Evolutionary conservation across 2,113 vertebrate genomes (phyloP).

Genomic region (Arothron firmamentum): DNA sequence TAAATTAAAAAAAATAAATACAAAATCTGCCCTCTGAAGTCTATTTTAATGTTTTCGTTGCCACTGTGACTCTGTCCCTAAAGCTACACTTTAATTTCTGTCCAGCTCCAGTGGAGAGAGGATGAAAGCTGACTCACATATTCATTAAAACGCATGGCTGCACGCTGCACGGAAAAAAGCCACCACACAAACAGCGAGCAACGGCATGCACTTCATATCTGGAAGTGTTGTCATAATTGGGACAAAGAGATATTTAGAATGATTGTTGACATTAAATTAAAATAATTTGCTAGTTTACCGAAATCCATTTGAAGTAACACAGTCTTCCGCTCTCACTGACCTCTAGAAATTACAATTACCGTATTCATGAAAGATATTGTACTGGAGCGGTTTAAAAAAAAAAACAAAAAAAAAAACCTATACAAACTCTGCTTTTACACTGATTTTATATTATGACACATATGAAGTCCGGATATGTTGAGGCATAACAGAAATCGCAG

Average conservation of each 20-base stretch:
- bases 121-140: constrained; percentile 71
- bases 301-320: no score
- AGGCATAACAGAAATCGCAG: constrained; percentile 15
- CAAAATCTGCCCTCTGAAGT: constrained; percentile 6
- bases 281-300: neutral
- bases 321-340: no score
- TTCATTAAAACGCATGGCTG: constrained; percentile 65
- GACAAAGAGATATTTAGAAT: neutral
- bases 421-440: no score
- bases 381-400: neutral
- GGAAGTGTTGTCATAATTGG: neutral
- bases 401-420: neutral
- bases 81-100: constrained; percentile 49
- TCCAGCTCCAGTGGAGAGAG: constrained; percentile 48
- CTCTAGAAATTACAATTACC: neutral
- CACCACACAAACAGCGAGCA: neutral
- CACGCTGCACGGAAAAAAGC: constrained; percentile 56
- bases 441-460: neutral
- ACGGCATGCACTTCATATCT: constrained; percentile 21
- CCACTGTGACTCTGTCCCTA: constrained; percentile 46
- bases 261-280: neutral
- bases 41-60: constrained; percentile 28
- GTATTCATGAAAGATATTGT: neutral
- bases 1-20: no score
- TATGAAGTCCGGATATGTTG: neutral